These are phyloP conservation scores for Ochlodes sylvanus DNA, from an alignment of 2,888 invertebrate species.

Conservation along the genomic window DNA sequence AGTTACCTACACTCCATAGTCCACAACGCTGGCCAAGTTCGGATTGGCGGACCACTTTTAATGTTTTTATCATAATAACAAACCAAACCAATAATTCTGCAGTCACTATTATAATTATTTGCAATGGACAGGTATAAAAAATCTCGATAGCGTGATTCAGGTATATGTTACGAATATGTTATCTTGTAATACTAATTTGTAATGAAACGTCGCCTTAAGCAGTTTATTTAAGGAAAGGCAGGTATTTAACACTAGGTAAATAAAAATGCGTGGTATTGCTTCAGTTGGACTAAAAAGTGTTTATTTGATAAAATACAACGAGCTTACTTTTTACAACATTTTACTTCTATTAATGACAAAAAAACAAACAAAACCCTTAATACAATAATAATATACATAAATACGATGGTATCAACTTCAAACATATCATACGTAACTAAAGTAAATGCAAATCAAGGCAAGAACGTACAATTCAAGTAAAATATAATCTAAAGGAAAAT, in stretches of 20 bases:
- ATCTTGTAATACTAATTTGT: too few species aligned
- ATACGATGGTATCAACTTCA: constrained; percentile 84
- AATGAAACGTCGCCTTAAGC: too few species aligned
- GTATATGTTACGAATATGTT: too few species aligned
- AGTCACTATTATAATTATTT: too few species aligned
- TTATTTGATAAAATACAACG: constrained; percentile 86
- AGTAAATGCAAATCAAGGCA: constrained; percentile 84
- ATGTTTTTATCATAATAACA: too few species aligned
- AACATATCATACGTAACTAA: constrained; percentile 79
- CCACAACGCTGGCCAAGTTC: too few species aligned
- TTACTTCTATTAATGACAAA: constrained; percentile 84
- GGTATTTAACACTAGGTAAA: constrained; percentile 51
- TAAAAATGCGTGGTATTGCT: constrained; percentile 78
- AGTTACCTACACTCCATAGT: too few species aligned
- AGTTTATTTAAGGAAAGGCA: not conserved
- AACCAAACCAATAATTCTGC: too few species aligned
- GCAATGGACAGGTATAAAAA: too few species aligned
- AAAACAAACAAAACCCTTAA: constrained; percentile 83
- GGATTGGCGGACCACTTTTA: too few species aligned
- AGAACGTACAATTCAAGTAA: constrained; percentile 77
- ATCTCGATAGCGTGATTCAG: too few species aligned
- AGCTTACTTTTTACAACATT: constrained; percentile 86
- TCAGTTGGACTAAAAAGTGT: constrained; percentile 86
- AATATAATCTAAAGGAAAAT: constrained; percentile 69
- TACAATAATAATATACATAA: constrained; percentile 83